These are phyloP conservation scores for Trachelus troglodyta DNA, from an alignment of 2,888 invertebrate species.

Conservation along the genomic window DNA sequence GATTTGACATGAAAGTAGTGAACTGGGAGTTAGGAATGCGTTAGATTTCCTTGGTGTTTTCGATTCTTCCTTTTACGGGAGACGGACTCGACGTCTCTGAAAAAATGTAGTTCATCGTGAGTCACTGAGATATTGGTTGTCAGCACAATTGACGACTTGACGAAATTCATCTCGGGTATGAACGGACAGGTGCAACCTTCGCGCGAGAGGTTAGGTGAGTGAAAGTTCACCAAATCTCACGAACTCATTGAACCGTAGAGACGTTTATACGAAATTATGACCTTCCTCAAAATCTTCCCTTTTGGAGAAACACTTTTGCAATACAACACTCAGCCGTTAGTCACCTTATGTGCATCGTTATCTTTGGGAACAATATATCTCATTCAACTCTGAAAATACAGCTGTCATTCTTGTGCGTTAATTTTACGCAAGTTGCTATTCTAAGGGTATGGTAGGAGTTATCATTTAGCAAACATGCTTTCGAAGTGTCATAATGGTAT, in stretches of 20 bases:
- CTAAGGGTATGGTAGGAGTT: neutral
- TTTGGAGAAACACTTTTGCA: neutral
- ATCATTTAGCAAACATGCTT: neutral
- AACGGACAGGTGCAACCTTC: constrained; percentile 60
- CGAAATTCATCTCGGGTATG: constrained; percentile 39
- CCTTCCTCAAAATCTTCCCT: neutral
- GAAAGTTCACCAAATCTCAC: neutral
- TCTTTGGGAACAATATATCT: neutral
- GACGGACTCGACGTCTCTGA: neutral
- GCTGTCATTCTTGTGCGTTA: neutral
- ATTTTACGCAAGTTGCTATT: neutral
- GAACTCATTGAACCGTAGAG: neutral
- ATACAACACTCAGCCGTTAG: neutral
- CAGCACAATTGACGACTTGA: neutral
- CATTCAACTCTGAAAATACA: neutral
- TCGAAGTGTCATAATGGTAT: neutral
- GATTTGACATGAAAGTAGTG: constrained; percentile 3
- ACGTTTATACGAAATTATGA: neutral
- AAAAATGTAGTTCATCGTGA: constrained; percentile 2
- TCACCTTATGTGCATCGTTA: neutral
- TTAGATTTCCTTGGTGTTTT: neutral
- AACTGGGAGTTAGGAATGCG: neutral
- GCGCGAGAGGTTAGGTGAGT: constrained; percentile 62
- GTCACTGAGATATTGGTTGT: neutral
- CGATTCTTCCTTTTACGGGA: neutral